Conservation (phyloP, 2,113 vertebrate species). For the Cyprinodon tularosa region DNA sequence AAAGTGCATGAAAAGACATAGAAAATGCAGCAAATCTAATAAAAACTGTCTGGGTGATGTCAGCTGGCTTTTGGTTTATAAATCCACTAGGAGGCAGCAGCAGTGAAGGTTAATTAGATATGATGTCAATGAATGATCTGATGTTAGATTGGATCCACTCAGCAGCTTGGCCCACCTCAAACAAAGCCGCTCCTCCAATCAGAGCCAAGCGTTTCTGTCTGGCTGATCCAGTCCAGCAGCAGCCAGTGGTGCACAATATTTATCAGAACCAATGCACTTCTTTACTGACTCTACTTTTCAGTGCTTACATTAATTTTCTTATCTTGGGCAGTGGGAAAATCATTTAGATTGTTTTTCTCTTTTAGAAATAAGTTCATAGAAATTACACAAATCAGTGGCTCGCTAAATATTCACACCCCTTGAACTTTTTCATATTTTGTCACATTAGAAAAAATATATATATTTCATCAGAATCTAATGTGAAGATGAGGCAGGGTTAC, state of each 20-base stretch:
- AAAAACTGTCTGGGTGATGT: slow-evolving; percentile 4
- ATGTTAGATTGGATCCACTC: slow-evolving; percentile 18
- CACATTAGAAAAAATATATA: too few relatives aligned
- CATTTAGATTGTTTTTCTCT: background rate
- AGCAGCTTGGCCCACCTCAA: background rate
- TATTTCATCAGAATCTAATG: too few relatives aligned
- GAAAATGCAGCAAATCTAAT: background rate
- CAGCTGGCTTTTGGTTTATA: slow-evolving; percentile 1
- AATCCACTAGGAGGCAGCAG: slow-evolving; percentile 56
- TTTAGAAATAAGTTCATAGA: background rate
- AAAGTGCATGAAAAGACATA: background rate
- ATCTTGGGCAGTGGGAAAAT: background rate
- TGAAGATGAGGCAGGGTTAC: too few relatives aligned
- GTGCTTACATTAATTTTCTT: background rate
- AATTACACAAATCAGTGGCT: background rate
- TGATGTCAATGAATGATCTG: slow-evolving; percentile 36
- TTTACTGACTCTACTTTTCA: background rate
- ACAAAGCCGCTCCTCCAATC: background rate
- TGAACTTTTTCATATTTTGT: too few relatives aligned
- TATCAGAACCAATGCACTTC: background rate
- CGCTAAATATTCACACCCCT: too few relatives aligned
- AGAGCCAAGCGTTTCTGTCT: background rate
- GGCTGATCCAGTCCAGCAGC: background rate
- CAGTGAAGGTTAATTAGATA: slow-evolving; percentile 43
- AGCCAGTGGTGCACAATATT: background rate